Conservation (phyloP, 2,888 invertebrate species). For the Chrysolina haemoptera region DNA sequence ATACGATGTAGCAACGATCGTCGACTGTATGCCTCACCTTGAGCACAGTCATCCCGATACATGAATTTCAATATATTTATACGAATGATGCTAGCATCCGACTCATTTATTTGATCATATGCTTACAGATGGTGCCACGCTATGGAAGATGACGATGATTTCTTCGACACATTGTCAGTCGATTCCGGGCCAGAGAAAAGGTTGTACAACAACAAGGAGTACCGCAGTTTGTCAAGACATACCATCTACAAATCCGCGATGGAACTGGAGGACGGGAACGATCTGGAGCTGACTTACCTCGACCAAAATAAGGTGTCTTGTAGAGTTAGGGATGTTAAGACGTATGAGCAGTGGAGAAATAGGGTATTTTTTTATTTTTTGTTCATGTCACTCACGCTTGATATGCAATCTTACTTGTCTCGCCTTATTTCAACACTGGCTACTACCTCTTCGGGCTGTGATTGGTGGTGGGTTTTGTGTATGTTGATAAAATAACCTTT, state of each 20-base stretch:
- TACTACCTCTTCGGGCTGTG: slow-evolving; percentile 23
- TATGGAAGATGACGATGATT: slow-evolving; percentile 66
- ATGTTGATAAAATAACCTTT: too few species aligned
- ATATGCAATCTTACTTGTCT: slow-evolving; percentile 35
- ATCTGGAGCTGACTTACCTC: slow-evolving; percentile 62
- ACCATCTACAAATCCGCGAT: slow-evolving; percentile 76
- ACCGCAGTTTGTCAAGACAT: slow-evolving; percentile 73
- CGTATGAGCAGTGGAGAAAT: slow-evolving; percentile 76
- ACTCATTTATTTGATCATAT: background rate
- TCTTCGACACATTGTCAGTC: slow-evolving; percentile 68
- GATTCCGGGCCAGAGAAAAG: slow-evolving; percentile 60
- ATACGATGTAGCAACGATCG: background rate
- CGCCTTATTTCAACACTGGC: slow-evolving; percentile 61
- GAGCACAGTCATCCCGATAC: background rate
- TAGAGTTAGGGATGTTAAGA: slow-evolving; percentile 69
- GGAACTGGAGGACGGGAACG: slow-evolving; percentile 68
- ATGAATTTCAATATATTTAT: background rate
- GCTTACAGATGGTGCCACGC: slow-evolving; percentile 48
- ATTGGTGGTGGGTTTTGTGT: slow-evolving; percentile 40
- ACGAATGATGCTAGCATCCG: background rate
- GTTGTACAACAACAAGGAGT: slow-evolving; percentile 61
- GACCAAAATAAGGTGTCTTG: slow-evolving; percentile 72
- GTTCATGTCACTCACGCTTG: slow-evolving; percentile 34
- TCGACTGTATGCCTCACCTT: slow-evolving; percentile 1
- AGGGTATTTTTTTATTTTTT: slow-evolving; percentile 69